phyloP scores from a whole-genome alignment of 2,888 invertebrate genomes.

The Sialis fuliginosa region DNA sequence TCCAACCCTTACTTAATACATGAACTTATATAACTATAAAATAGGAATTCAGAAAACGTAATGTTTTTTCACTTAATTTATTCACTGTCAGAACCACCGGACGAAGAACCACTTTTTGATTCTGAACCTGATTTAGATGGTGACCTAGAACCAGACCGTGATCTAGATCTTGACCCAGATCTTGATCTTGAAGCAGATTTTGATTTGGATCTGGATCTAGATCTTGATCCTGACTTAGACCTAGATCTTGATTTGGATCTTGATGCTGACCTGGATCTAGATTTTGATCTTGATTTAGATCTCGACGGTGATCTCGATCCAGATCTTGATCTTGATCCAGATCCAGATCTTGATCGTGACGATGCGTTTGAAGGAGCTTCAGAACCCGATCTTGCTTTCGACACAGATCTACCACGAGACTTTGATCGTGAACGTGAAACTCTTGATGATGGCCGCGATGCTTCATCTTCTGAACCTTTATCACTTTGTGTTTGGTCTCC shows the following conservation, averaged over 20 bases:
- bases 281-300: conserved; percentile 13
- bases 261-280: conserved; percentile 25
- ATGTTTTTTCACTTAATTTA: not conserved
- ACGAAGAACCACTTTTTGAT: conserved; percentile 13
- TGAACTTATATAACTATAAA: too few species aligned
- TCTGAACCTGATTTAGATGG: conserved; percentile 16
- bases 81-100: conserved; percentile 4
- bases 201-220: conserved; percentile 18
- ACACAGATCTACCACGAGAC: conserved; percentile 16
- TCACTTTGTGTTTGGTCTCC: conserved; percentile 17
- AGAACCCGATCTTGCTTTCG: conserved; percentile 10
- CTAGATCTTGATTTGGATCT: conserved; percentile 20
- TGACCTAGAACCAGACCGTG: conserved; percentile 15
- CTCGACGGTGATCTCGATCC: conserved; percentile 17
- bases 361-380: conserved; percentile 17
- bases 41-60: too few species aligned
- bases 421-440: conserved; percentile 10
- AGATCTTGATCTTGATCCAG: conserved; percentile 17
- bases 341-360: conserved; percentile 9
- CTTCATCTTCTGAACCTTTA: conserved; percentile 14
- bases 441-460: conserved; percentile 15
- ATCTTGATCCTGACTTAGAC: conserved; percentile 21
- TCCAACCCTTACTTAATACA: too few species aligned
- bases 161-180: conserved; percentile 16
- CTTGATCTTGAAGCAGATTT: conserved; percentile 16